A percentile compares a stretch with the other conserved stretches of the same genome.
These are phyloP conservation scores for Shinisaurus crocodilurus DNA, from an alignment of 2,113 vertebrate genomes.

Conservation along the genomic window DNA sequence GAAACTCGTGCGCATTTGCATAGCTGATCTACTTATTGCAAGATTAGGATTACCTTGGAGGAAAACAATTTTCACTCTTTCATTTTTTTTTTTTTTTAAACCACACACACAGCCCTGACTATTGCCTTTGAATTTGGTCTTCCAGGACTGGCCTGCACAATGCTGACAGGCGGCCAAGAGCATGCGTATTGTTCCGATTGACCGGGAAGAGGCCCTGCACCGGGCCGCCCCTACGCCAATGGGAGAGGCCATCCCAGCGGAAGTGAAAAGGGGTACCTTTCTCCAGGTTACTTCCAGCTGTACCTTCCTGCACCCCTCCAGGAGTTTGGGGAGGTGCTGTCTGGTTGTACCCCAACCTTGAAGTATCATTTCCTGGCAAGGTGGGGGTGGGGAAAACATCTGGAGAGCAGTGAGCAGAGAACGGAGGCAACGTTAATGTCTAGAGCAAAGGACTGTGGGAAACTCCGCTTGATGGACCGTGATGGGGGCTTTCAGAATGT, in stretches of 20 bases:
- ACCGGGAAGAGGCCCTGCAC: too few relatives aligned
- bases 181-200: not conserved
- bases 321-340: not conserved
- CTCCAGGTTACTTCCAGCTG: not conserved
- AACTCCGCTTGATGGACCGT: not conserved
- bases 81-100: not conserved
- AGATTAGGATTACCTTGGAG: not conserved
- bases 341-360: not conserved
- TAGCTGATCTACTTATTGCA: not conserved
- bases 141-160: not conserved
- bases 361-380: not conserved
- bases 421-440: not conserved
- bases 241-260: not conserved
- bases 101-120: not conserved
- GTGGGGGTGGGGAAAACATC: not conserved
- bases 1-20: not conserved
- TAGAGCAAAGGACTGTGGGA: not conserved
- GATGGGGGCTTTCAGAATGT: not conserved
- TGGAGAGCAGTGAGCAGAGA: not conserved
- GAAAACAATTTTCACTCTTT: not conserved
- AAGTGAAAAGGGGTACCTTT: not conserved
- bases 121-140: not conserved
- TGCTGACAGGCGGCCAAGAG: not conserved
- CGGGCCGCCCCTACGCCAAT: not conserved
- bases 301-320: not conserved